phyloP scores from a whole-genome alignment of 2,797 vertebrate genomes.

The Huso huso region DNA sequence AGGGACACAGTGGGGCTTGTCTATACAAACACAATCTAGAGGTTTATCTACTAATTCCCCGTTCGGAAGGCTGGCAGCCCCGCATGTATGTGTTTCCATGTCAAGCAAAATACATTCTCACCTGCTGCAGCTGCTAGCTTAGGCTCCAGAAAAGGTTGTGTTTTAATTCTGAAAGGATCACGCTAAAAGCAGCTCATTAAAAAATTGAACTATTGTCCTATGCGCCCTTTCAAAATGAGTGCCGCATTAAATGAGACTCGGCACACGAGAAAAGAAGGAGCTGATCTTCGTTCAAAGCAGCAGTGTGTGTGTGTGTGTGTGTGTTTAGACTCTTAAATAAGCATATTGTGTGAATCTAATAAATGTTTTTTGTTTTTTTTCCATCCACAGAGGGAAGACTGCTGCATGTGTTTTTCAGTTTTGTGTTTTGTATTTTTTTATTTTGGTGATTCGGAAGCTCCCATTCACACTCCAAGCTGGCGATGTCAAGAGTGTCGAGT shows the following conservation, averaged over 20 bases:
- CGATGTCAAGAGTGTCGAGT: slow-evolving; percentile 84
- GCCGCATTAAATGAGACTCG: neutral
- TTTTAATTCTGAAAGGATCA: no score
- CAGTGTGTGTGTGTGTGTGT: neutral
- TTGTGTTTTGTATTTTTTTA: slow-evolving; percentile 26
- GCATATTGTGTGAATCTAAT: no score
- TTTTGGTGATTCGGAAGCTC: slow-evolving; percentile 44
- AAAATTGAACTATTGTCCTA: neutral
- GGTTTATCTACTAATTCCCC: no score
- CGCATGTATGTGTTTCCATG: no score
- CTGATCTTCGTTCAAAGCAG: neutral
- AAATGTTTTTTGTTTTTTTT: no score
- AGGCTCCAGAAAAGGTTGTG: no score
- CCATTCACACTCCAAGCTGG: slow-evolving; percentile 65
- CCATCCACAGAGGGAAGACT: slow-evolving; percentile 41
- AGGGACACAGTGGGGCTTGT: no score
- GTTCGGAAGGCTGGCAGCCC: no score
- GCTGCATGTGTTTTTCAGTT: slow-evolving; percentile 20
- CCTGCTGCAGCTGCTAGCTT: no score
- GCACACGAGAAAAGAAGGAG: neutral
- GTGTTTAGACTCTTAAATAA: no score
- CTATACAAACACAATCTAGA: no score
- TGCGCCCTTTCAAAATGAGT: neutral
- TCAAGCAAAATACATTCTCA: no score
- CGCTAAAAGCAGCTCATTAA: neutral